A percentile compares a stretch with the other conserved stretches of the same genome.
Conservation (phyloP, 30 jellyfish, hydroid and myxozoan species). For the Pseudorhiza aurosa region DNA sequence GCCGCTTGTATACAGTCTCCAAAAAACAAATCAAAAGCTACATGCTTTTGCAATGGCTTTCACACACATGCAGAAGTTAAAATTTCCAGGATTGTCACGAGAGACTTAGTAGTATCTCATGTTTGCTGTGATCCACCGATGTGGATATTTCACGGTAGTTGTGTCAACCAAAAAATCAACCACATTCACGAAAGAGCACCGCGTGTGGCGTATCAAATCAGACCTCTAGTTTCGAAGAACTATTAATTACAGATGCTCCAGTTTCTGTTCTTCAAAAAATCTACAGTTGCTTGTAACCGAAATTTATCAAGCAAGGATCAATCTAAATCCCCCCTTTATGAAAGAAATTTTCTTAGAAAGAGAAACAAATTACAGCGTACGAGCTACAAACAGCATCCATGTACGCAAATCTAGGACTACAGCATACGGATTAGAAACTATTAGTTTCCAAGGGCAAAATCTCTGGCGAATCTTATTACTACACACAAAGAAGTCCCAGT, state of each 20-base stretch:
- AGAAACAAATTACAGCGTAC: constrained; percentile 21
- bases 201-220: constrained; percentile 20
- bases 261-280: constrained; percentile 10
- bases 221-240: constrained; percentile 36
- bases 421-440: constrained; percentile 36
- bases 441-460: constrained; percentile 43
- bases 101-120: constrained; percentile 15
- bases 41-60: no score
- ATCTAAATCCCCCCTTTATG: constrained; percentile 3
- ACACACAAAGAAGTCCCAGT: constrained; percentile 35
- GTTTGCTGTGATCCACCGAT: not conserved
- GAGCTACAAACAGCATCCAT: constrained; percentile 42
- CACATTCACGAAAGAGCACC: constrained; percentile 35
- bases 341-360: constrained; percentile 16
- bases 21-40: no score
- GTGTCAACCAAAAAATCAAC: not conserved
- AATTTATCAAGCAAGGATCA: constrained; percentile 21
- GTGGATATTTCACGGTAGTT: constrained; percentile 18
- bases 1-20: no score
- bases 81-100: not conserved
- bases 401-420: constrained; percentile 59
- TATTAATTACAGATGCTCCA: not conserved
- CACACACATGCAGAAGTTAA: no score
- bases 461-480: constrained; percentile 51
- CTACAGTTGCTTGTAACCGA: constrained; percentile 34